Evolutionary conservation across 2,113 vertebrate genomes (phyloP), one percentile per base, ranked within the genome.

Genomic region (Cairina moschata): DNA sequence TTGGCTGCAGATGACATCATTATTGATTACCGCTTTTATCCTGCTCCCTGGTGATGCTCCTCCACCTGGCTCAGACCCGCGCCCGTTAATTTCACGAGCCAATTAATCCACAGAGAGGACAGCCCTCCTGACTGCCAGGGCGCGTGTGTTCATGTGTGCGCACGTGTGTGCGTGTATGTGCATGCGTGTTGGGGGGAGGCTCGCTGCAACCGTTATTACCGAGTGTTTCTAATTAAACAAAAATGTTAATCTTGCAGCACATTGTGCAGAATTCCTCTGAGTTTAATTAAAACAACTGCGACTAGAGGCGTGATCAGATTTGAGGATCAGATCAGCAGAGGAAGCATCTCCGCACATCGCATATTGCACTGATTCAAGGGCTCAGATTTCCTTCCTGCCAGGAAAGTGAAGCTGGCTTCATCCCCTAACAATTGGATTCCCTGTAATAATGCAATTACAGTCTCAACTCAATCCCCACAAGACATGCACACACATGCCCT

Each of bases 201-300:
- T 32, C 5, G 12, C 2, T 83, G 91, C 65, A 85, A 80, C 96
- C 44, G n/a, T 58, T 22, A 66, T 48, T 76, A 67, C 92, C 0
- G 7, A 87, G 73, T 73, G 94, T 91, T 96, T 94, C 97, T 98
- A 96, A 98, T 98, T 97, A 98, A 98, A 97, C 97, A 97, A 94
- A 97, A 97, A 95, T 90, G 97, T 97, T 98, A 95, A 82, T 96
- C 77, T 91, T n/a, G 91, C 75, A 89, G 95, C 97, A 96, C 95
- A 87, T 81, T 83, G 96, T 93, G 96, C 96, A 96, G 68, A 94
- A 97, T 94, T 97, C 97, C 98, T 98, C 82, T 13, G 97, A 97
- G 98, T 97, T 98, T 97, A 98, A 98, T 98, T 98, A 98, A 98
- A 97, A 98, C 97, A 97, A 97, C 97, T 68, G 93, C 29, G 76